These are phyloP conservation scores for Trogon surrucura DNA, from an alignment of 2,113 vertebrate species.

Conservation along the genomic window DNA sequence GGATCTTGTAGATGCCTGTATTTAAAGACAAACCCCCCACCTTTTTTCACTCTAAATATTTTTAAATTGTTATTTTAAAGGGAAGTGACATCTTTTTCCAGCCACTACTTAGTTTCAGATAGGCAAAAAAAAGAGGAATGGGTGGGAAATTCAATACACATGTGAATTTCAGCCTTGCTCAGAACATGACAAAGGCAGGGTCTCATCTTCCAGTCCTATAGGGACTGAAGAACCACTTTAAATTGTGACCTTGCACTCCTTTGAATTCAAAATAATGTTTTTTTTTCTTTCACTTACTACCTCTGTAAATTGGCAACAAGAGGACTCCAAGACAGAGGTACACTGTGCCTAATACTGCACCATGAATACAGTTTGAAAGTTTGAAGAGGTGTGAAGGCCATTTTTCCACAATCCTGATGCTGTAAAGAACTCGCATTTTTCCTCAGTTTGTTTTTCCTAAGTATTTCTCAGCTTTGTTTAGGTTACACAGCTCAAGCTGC, in stretches of 20 bases:
- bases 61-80: background rate
- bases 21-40: rapidly evolving
- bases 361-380: background rate
- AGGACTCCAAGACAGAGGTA: background rate
- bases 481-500: background rate
- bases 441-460: background rate
- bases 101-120: background rate
- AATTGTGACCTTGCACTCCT: background rate
- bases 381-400: background rate
- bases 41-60: background rate
- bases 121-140: background rate
- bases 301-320: background rate
- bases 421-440: background rate
- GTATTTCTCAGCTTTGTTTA: background rate
- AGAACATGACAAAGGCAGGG: background rate
- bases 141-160: background rate
- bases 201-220: background rate
- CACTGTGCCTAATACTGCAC: background rate
- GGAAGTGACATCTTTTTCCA: background rate
- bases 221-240: background rate
- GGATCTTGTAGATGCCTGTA: background rate
- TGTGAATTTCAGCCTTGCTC: background rate
- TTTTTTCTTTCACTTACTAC: background rate
- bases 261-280: background rate
- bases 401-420: background rate